Evolutionary conservation across 2,797 vertebrate genomes (phyloP).

Genomic region (Catharus ustulatus): DNA sequence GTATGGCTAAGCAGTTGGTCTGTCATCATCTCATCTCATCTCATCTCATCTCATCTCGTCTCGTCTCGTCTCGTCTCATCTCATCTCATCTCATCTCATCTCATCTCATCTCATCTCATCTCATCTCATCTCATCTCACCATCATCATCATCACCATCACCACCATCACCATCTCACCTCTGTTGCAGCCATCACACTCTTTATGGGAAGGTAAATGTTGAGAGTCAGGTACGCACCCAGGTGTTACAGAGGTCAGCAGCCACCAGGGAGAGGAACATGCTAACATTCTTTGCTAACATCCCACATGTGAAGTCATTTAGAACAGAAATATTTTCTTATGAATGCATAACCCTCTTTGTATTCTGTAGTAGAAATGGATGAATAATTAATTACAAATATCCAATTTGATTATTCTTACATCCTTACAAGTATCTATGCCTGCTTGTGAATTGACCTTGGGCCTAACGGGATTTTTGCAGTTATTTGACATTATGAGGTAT

Average conservation of each 20-base stretch:
- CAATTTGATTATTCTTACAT: constrained; percentile 28
- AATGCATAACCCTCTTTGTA: not conserved
- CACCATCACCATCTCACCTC: not conserved
- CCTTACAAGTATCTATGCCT: not conserved
- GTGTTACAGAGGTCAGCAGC: not conserved
- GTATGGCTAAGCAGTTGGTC: not conserved
- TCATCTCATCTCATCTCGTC: not conserved
- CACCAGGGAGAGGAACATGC: not conserved
- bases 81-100: not conserved
- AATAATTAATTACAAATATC: constrained; percentile 52
- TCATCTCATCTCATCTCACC: not conserved
- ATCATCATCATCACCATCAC: not conserved
- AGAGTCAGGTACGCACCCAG: accelerated
- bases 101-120: not conserved
- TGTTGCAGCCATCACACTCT: not conserved
- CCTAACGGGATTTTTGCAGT: constrained; percentile 20
- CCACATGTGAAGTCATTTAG: not conserved
- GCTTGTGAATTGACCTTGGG: constrained; percentile 1
- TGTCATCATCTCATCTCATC: not conserved
- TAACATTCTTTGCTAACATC: not conserved
- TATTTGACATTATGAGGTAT: not conserved
- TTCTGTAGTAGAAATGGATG: constrained; percentile 26
- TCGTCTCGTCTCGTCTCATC: not conserved
- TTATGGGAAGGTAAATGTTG: not conserved
- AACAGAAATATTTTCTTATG: not conserved